A percentile compares a stretch with the other conserved stretches of the same genome.
Evolutionary conservation across 2,797 vertebrate species (phyloP).

Genomic region (Propithecus deckenii): DNA sequence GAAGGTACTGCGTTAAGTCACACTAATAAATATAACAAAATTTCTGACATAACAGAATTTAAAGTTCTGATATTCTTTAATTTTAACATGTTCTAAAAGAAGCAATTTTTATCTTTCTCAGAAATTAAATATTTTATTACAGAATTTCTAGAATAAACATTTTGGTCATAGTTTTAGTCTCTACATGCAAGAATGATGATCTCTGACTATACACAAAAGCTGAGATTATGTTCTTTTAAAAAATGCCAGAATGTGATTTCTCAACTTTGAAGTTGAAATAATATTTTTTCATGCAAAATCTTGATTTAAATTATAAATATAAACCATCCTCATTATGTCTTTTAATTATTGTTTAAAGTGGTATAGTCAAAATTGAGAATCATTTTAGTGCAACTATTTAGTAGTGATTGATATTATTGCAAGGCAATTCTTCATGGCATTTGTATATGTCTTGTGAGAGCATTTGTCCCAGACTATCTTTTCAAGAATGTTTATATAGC

Average conservation of each 20-base stretch:
- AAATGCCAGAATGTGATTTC: constrained; percentile 12
- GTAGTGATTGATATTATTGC: not conserved
- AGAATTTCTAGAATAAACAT: constrained; percentile 22
- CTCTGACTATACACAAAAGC: not conserved
- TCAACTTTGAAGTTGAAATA: not conserved
- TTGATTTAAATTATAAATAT: constrained; percentile 59
- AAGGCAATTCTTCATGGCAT: not conserved
- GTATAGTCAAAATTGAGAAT: not conserved
- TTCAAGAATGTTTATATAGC: not conserved
- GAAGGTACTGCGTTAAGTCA: not conserved
- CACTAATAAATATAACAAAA: not conserved
- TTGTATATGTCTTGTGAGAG: not conserved
- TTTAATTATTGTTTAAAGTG: not conserved
- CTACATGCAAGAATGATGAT: not conserved
- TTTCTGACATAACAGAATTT: not conserved
- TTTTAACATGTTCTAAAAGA: not conserved
- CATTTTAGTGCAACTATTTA: not conserved
- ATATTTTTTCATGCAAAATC: constrained; percentile 34
- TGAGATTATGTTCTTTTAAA: not conserved
- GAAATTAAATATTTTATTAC: not conserved
- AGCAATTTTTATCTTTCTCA: not conserved
- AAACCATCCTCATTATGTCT: not conserved
- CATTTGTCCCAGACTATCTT: not conserved
- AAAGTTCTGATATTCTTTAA: constrained; percentile 23
- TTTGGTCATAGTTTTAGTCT: not conserved